Conservation (phyloP, 2,888 invertebrate species). For the Epirrita christyi region DNA sequence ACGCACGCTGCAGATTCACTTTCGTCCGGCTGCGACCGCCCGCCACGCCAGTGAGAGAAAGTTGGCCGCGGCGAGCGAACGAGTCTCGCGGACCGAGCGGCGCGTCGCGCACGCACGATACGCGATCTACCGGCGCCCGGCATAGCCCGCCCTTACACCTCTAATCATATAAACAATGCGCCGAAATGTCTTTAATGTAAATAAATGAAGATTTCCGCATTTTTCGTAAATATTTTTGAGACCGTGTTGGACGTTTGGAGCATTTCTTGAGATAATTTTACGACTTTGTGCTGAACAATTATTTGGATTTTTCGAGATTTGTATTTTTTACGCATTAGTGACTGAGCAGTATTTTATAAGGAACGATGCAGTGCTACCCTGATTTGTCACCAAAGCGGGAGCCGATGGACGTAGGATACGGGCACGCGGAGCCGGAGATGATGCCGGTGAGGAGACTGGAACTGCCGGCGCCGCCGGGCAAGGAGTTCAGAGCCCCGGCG, state of each 20-base stretch:
- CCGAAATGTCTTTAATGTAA: slow-evolving; percentile 52
- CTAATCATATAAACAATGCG: slow-evolving; percentile 59
- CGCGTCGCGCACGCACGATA: slow-evolving; percentile 72
- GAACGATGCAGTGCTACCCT: slow-evolving; percentile 79
- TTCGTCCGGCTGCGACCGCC: slow-evolving; percentile 79
- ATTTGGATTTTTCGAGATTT: slow-evolving; percentile 38
- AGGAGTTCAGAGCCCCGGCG: slow-evolving; percentile 79
- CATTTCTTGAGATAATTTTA: slow-evolving; percentile 15
- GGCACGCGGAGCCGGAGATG: slow-evolving; percentile 59
- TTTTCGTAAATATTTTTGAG: slow-evolving; percentile 48
- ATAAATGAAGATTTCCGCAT: slow-evolving; percentile 58
- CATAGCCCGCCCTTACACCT: slow-evolving; percentile 58
- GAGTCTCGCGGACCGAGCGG: slow-evolving; percentile 78
- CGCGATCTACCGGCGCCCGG: slow-evolving; percentile 60
- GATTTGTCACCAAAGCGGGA: slow-evolving; percentile 76
- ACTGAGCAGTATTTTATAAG: slow-evolving; percentile 48
- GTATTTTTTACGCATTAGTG: slow-evolving; percentile 38
- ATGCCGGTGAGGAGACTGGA: slow-evolving; percentile 68
- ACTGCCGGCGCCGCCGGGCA: slow-evolving; percentile 77
- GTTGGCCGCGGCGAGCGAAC: slow-evolving; percentile 83
- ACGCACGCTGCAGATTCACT: slow-evolving; percentile 81
- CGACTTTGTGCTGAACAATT: slow-evolving; percentile 29
- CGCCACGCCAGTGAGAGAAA: slow-evolving; percentile 84
- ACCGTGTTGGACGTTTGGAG: slow-evolving; percentile 37
- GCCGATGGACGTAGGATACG: slow-evolving; percentile 68